Base-by-base conservation (phyloP, 2,797 vertebrate species). In the Bryconaethiops microstoma region DNA sequence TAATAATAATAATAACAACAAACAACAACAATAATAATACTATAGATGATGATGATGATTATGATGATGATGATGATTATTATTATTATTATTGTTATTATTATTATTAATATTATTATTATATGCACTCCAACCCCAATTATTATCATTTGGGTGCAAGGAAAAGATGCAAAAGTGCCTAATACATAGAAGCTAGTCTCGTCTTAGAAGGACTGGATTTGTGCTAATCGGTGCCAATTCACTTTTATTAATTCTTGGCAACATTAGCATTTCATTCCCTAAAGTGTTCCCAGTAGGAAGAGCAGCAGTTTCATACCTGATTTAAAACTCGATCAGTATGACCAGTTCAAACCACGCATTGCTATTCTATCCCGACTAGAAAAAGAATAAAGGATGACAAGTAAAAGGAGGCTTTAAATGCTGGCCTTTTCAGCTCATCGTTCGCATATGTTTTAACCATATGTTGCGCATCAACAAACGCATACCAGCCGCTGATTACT, bases 391-490 rank as follows among this genome's bases (percentile, higher is more conserved):
- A 68, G n/a, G 19, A 19, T 54, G 29, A 67, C n/a, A 8, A 29
- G 25, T 35, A 35, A 48, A 77, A 77, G 23, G 52, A 65, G 57
- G 55, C 50, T 57, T 71, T 48, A 63, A 77, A 81, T 69, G 77
- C 62, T 40, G 17, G 72, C 19, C 8, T 59, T 57, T 65, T 72
- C 5, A 19, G 19, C 69, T 19, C 8, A 35, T 63, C 76, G 29
- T 54, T 62, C 35, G 59, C 21, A 25, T 75, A 60, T 83, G 79
- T 78, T 55, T 78, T 62, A 71, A 39, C 65, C 86, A 86, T 74
- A 83, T 87, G 86, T 35, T 83, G 70, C 76, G 48, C 62, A 80
- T 87, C 82, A 84, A 72, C 73, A 71, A 75, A 59, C 57, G 72
- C 52, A 85, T 79, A 72, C 76, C 74, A 77, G 73, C 19, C 54